A percentile compares a stretch with the other conserved stretches of the same genome.
Conservation (phyloP, 2,113 vertebrate genomes). For the Rhinopithecus roxellana region DNA sequence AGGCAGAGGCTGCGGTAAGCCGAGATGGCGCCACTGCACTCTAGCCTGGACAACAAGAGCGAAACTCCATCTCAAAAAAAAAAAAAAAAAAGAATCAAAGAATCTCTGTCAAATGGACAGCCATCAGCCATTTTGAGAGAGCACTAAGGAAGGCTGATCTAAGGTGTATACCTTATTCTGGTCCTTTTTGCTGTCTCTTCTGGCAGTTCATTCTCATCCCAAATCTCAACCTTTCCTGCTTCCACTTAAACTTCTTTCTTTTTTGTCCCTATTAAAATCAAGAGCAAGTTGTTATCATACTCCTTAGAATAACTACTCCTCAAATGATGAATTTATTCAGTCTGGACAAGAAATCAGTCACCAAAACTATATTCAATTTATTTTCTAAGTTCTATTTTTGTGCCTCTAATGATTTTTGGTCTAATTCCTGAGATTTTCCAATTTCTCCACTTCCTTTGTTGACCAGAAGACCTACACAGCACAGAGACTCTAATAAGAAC, state of each 20-base stretch:
- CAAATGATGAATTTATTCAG: conserved; percentile 35
- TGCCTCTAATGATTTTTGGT: conserved; percentile 12
- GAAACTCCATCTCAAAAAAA: no score
- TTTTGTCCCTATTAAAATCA: conserved; percentile 48
- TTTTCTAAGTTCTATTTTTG: conserved; percentile 38
- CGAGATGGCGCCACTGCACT: no score
- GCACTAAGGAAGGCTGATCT: no score
- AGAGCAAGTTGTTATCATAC: conserved; percentile 25
- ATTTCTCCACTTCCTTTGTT: neutral
- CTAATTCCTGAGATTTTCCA: neutral
- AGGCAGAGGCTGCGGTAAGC: no score
- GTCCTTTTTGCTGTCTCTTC: conserved; percentile 2
- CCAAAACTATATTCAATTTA: conserved; percentile 30
- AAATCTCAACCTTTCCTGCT: conserved; percentile 44
- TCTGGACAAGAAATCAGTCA: conserved; percentile 42
- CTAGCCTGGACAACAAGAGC: no score
- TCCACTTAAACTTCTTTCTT: conserved; percentile 39
- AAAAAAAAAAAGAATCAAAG: neutral
- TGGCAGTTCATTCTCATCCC: neutral
- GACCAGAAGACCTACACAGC: neutral
- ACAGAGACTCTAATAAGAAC: conserved; percentile 21
- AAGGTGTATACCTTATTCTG: neutral
- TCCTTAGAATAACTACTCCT: conserved; percentile 29
- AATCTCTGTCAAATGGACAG: neutral
- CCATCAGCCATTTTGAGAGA: neutral